phyloP scores from a whole-genome alignment of 2,113 vertebrate genomes.

The Sterna hirundo region DNA sequence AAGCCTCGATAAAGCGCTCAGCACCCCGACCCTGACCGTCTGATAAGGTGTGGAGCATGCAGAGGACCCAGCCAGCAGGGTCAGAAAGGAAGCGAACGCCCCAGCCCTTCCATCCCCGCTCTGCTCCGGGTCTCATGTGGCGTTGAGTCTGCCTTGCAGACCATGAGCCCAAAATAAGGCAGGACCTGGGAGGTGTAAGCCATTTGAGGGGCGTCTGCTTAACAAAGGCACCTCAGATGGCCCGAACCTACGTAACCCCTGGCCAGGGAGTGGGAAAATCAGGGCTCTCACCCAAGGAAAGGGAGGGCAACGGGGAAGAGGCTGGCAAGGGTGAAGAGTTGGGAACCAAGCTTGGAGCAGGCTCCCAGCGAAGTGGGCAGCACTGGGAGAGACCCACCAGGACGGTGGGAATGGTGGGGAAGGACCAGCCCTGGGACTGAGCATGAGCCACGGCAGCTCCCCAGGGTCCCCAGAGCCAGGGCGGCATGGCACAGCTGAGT shows the following conservation, averaged over 20 bases:
- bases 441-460: accelerated
- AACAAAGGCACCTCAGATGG: neutral
- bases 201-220: neutral
- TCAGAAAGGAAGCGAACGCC: neutral
- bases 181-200: neutral
- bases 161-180: neutral
- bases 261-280: neutral
- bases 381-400: neutral
- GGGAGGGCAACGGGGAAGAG: too few species aligned
- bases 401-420: neutral
- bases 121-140: accelerated
- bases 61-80: neutral
- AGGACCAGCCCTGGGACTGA: neutral
- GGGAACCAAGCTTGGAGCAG: neutral
- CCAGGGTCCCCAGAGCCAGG: neutral
- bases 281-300: neutral
- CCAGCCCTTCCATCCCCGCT: accelerated
- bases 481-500: accelerated
- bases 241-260: neutral
- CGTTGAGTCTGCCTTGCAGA: too few species aligned
- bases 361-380: neutral
- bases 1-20: neutral
- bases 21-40: neutral
- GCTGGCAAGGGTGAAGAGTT: neutral
- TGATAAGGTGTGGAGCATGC: neutral